Conservation (phyloP, 1,140 invertebrate species). For the Argopecten irradians region DNA sequence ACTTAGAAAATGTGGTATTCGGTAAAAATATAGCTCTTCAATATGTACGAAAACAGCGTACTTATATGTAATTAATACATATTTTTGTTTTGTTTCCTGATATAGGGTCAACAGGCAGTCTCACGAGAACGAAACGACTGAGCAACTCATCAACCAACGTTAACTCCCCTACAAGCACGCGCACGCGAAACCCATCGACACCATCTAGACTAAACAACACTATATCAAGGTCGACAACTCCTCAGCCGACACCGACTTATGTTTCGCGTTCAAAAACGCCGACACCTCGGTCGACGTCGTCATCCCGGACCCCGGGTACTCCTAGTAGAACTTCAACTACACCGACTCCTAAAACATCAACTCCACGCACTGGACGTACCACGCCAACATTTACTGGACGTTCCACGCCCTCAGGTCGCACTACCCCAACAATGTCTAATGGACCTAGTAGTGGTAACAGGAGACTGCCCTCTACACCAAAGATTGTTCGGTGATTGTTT, state of each 20-base stretch:
- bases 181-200: conserved; percentile 41
- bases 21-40: neutral
- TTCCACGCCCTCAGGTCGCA: conserved; percentile 38
- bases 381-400: conserved; percentile 54
- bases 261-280: conserved; percentile 59
- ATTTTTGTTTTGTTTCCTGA: conserved; percentile 21
- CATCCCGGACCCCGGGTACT: conserved; percentile 39
- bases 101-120: conserved; percentile 66
- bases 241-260: conserved; percentile 48
- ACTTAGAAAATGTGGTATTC: neutral
- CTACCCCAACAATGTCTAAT: conserved; percentile 45
- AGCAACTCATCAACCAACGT: conserved; percentile 62
- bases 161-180: conserved; percentile 39
- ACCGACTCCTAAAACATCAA: conserved; percentile 61
- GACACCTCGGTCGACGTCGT: conserved; percentile 54
- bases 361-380: conserved; percentile 56
- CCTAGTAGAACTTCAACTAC: conserved; percentile 36
- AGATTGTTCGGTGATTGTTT: conserved; percentile 28
- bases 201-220: conserved; percentile 49
- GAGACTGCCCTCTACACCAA: conserved; percentile 42
- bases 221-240: conserved; percentile 51
- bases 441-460: conserved; percentile 30
- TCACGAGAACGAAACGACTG: conserved; percentile 59
- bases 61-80: neutral
- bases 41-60: neutral